Conservation (phyloP, 2,888 invertebrate genomes). For the Himalopsyche kuldschensis region DNA sequence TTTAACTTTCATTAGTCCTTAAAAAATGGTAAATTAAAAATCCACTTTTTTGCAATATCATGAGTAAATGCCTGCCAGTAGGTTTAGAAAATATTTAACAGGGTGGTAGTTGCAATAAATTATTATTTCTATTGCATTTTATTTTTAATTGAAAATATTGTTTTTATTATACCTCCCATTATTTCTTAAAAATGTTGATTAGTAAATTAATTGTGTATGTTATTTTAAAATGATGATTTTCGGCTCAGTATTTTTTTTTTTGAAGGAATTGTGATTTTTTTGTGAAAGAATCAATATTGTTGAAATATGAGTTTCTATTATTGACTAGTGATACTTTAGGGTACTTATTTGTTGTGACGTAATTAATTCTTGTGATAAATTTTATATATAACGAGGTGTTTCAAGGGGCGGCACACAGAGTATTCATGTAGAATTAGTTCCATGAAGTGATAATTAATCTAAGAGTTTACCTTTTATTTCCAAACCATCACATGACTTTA, state of each 20-base stretch:
- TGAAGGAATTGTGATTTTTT: not conserved
- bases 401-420: not conserved
- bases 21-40: not conserved
- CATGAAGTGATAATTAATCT: not conserved
- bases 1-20: too few species aligned
- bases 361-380: not conserved
- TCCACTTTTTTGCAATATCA: not conserved
- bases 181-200: not conserved
- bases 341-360: constrained; percentile 1
- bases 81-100: not conserved
- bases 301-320: not conserved
- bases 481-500: not conserved
- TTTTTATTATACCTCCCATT: not conserved
- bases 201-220: not conserved
- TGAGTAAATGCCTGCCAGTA: not conserved
- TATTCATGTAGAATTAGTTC: not conserved
- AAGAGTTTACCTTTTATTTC: not conserved
- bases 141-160: not conserved
- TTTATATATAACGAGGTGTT: not conserved
- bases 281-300: not conserved
- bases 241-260: not conserved
- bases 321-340: not conserved
- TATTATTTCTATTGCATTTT: not conserved
- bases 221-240: not conserved
- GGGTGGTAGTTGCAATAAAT: not conserved